A percentile compares a stretch with the other conserved stretches of the same genome.
Evolutionary conservation across 2,113 vertebrate genomes (phyloP).

Genomic region (Gallinago media): DNA sequence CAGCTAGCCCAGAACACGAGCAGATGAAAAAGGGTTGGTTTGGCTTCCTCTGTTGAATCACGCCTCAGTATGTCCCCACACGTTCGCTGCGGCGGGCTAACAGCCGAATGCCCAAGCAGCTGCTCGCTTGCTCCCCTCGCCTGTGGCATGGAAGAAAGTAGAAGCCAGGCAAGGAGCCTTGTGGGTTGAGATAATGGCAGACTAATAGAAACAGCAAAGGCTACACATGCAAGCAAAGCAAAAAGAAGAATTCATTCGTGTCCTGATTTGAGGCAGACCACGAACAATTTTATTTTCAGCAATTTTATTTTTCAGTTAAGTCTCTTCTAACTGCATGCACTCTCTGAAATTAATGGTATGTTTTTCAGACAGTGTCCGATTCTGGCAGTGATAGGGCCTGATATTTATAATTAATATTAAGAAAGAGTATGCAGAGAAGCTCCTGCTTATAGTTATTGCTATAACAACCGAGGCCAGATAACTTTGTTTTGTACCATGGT

Average conservation of each 20-base stretch:
- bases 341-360: neutral
- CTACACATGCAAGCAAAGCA: neutral
- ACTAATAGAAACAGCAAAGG: neutral
- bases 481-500: neutral
- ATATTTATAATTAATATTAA: neutral
- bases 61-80: neutral
- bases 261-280: neutral
- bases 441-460: neutral
- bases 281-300: neutral
- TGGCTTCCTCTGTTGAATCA: neutral
- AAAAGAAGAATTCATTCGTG: neutral
- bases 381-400: neutral
- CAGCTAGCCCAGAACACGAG: neutral
- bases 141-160: neutral
- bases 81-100: neutral
- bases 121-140: fast-evolving
- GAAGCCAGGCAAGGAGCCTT: neutral
- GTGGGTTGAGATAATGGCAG: neutral
- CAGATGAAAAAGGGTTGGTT: neutral
- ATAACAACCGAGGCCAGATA: neutral
- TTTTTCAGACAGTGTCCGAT: neutral
- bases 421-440: neutral
- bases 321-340: neutral
- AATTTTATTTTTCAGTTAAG: neutral
- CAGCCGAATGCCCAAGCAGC: fast-evolving